Percentiles rank a stretch among this genome's conserved stretches.
phyloP scores from a whole-genome alignment of 2,113 vertebrate species.

The Carassius gibelio region DNA sequence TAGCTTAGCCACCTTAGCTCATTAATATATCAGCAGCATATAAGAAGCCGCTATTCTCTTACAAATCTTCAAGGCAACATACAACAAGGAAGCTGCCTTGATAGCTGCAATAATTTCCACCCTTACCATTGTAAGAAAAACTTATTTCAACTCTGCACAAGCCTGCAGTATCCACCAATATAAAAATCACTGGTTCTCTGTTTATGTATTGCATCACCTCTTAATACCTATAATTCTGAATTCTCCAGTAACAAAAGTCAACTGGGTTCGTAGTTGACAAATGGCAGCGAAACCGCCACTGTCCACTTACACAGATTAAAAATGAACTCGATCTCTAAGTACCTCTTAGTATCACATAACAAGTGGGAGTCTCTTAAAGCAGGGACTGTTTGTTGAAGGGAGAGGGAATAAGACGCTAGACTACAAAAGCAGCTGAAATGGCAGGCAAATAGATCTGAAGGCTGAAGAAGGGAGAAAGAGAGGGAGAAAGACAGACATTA shows the following conservation, averaged over 20 bases:
- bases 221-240: not conserved
- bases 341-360: conserved; percentile 72
- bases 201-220: too few species aligned
- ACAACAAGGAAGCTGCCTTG: not conserved
- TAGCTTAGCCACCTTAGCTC: conserved; percentile 60
- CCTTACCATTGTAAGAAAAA: conserved; percentile 40
- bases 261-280: conserved; percentile 68
- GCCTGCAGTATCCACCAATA: not conserved
- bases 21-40: conserved; percentile 70
- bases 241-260: not conserved
- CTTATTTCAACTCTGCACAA: not conserved
- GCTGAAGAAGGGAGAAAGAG: conserved; percentile 55
- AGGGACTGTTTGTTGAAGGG: conserved; percentile 8
- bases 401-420: conserved; percentile 58
- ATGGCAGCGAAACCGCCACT: conserved; percentile 59
- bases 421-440: conserved; percentile 51
- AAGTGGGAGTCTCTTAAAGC: conserved; percentile 50
- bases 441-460: conserved; percentile 59
- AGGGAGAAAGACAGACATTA: conserved; percentile 19
- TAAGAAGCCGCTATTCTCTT: conserved; percentile 64
- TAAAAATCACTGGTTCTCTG: conserved; percentile 29
- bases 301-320: conserved; percentile 77
- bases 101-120: conserved; percentile 15
- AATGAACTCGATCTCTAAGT: conserved; percentile 78
- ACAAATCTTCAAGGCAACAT: conserved; percentile 71